phyloP scores from a whole-genome alignment of 2,797 vertebrate species.

The Percopsis omiscomaycus region DNA sequence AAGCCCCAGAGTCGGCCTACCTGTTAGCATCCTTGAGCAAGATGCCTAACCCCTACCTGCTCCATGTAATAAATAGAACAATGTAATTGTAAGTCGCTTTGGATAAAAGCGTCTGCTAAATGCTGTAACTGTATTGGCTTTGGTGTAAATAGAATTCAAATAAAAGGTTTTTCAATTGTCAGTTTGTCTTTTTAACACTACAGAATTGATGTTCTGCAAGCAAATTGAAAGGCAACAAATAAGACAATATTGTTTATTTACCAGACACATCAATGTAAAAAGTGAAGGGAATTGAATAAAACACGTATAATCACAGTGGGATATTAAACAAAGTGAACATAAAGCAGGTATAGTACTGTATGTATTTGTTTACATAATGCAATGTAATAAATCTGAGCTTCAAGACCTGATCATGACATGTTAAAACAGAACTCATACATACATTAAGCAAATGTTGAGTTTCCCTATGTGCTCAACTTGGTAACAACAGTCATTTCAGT shows the following conservation, averaged over 20 bases:
- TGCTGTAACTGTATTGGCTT: background rate
- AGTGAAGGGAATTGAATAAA: constrained; percentile 72
- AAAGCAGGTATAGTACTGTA: constrained; percentile 69
- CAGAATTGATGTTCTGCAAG: background rate
- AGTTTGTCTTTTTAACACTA: background rate
- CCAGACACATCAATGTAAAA: constrained; percentile 81
- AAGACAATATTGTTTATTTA: constrained; percentile 82
- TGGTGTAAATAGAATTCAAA: constrained; percentile 58
- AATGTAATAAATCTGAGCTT: constrained; percentile 67
- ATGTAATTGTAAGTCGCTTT: too few relatives aligned
- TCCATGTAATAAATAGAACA: too few relatives aligned
- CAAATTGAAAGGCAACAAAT: constrained; percentile 30
- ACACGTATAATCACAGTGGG: constrained; percentile 81
- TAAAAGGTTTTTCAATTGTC: constrained; percentile 29
- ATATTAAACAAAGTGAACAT: constrained; percentile 79
- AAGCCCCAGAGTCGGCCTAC: too few relatives aligned
- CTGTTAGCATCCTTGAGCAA: too few relatives aligned
- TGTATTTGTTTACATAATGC: constrained; percentile 67
- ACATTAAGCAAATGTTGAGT: constrained; percentile 27
- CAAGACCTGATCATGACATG: constrained; percentile 52
- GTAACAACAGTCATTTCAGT: background rate
- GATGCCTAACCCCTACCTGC: too few relatives aligned
- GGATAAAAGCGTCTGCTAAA: too few relatives aligned
- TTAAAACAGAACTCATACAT: constrained; percentile 65
- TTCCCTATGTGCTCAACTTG: constrained; percentile 32